These are phyloP conservation scores for Mugil cephalus DNA, from an alignment of 2,113 vertebrate genomes.

Conservation along the genomic window DNA sequence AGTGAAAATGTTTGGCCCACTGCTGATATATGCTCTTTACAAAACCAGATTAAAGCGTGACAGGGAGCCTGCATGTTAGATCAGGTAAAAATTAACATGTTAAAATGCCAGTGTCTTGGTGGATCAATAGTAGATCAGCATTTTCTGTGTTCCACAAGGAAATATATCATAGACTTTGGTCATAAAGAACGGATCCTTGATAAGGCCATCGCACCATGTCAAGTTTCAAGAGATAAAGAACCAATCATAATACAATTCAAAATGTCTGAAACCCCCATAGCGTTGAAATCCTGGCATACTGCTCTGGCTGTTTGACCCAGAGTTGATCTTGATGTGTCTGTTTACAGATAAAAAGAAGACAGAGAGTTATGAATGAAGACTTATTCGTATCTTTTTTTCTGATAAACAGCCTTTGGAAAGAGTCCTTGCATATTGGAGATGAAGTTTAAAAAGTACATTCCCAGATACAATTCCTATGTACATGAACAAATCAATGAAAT, in stretches of 20 bases:
- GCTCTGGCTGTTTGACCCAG: constrained; percentile 28
- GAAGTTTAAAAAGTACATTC: constrained; percentile 2
- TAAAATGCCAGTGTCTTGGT: too few relatives aligned
- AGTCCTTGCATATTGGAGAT: background rate
- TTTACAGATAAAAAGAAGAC: constrained; percentile 30
- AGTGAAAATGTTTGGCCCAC: too few relatives aligned
- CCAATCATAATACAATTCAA: background rate
- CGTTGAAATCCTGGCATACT: constrained; percentile 24
- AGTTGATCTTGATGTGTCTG: constrained; percentile 11
- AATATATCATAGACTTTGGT: constrained; percentile 7
- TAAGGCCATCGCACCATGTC: background rate
- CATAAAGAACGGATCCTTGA: constrained; percentile 20
- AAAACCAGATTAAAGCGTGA: too few relatives aligned
- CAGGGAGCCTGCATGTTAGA: too few relatives aligned
- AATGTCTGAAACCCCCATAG: constrained; percentile 8
- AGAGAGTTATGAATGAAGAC: too few relatives aligned
- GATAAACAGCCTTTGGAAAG: background rate
- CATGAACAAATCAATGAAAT: constrained; percentile 26
- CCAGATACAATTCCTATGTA: background rate
- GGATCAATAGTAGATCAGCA: too few relatives aligned
- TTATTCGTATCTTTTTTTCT: constrained; percentile 1
- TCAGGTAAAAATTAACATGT: too few relatives aligned
- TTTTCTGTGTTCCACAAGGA: background rate
- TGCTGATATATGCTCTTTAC: too few relatives aligned
- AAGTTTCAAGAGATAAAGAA: constrained; percentile 21